Conservation (phyloP, 2,797 vertebrate genomes). For the Morelia viridis region DNA sequence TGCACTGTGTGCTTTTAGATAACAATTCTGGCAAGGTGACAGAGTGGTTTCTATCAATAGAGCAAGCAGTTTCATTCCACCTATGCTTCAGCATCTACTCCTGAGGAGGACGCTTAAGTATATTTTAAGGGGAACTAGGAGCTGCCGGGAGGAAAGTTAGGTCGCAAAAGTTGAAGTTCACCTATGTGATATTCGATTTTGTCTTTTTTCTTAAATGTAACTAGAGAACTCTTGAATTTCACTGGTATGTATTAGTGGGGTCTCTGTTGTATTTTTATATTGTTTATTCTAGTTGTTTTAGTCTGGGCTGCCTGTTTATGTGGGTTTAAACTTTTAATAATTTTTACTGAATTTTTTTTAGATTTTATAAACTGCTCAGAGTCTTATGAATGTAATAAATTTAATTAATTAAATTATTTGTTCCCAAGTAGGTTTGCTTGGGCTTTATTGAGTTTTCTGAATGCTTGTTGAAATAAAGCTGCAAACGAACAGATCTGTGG, state of each 20-base stretch:
- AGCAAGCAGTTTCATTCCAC: background rate
- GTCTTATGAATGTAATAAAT: background rate
- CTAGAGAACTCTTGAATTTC: background rate
- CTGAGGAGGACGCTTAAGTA: background rate
- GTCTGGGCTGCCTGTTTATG: background rate
- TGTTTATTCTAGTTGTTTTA: background rate
- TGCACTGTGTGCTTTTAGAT: background rate
- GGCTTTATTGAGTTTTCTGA: background rate
- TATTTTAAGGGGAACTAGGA: background rate
- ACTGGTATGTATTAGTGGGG: background rate
- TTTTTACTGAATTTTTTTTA: background rate
- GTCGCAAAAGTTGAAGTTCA: background rate
- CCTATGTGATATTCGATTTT: background rate
- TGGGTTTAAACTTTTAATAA: background rate
- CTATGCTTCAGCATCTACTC: background rate
- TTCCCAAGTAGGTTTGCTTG: background rate
- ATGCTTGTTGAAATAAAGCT: constrained; percentile 6
- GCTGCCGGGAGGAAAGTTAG: background rate
- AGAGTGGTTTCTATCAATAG: background rate
- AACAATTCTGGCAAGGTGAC: background rate
- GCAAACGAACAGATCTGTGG: background rate
- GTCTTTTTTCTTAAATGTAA: background rate
- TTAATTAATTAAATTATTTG: background rate
- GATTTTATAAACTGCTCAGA: background rate
- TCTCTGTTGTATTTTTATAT: background rate